Conservation (phyloP, 2,888 invertebrate genomes). For the Brenthis daphne region DNA sequence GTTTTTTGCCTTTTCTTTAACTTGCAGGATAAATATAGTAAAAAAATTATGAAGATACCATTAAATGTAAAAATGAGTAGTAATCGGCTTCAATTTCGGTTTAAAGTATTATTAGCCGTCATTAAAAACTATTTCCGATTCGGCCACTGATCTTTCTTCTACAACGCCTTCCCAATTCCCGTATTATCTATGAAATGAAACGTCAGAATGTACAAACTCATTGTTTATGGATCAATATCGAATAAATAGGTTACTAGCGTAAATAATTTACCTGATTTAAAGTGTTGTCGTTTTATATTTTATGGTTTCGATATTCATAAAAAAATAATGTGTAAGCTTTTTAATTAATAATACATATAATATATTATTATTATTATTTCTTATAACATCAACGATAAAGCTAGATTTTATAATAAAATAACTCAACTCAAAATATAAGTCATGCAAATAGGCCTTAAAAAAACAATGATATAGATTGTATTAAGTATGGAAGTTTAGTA, state of each 20-base stretch:
- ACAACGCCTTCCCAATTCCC: conserved; percentile 70
- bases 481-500: too few species aligned
- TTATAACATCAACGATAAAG: too few species aligned
- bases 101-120: conserved; percentile 64
- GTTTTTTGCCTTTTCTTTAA: conserved; percentile 78
- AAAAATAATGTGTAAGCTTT: too few species aligned
- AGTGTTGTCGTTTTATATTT: background rate
- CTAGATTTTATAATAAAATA: too few species aligned
- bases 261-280: conserved; percentile 2
- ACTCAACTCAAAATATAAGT: too few species aligned
- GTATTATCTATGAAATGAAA: conserved; percentile 76
- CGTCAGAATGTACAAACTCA: conserved; percentile 62
- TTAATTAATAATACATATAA: too few species aligned
- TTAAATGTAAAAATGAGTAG: conserved; percentile 43
- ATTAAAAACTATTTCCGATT: conserved; percentile 54
- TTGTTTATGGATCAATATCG: conserved; percentile 79
- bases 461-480: too few species aligned
- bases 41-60: conserved; percentile 43
- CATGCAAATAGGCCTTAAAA: too few species aligned
- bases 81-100: conserved; percentile 53
- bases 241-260: conserved; percentile 28
- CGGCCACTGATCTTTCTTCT: conserved; percentile 69
- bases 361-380: too few species aligned
- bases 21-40: conserved; percentile 53
- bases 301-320: too few species aligned